Evolutionary conservation across 30 jellyfish, hydroid and myxozoan species (phyloP).

Genomic region (Aurelia sp.): DNA sequence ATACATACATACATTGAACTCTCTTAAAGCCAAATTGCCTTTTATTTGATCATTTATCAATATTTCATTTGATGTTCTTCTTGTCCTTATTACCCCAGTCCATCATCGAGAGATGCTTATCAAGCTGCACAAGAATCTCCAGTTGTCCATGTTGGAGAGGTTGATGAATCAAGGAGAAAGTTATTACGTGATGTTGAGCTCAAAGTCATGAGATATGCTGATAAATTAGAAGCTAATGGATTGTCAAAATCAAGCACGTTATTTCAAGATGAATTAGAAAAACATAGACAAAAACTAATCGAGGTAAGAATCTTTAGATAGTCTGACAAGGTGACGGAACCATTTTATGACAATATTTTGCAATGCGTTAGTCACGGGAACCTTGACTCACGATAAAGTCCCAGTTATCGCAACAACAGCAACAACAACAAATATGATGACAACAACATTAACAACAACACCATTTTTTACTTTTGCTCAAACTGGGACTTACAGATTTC

Average conservation of each 20-base stretch:
- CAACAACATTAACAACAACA: too few relatives aligned
- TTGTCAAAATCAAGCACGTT: constrained; percentile 66
- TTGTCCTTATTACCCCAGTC: background rate
- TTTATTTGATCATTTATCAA: background rate
- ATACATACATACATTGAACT: too few relatives aligned
- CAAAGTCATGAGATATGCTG: constrained; percentile 88
- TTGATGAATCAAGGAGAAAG: constrained; percentile 79
- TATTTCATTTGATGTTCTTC: background rate
- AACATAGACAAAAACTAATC: constrained; percentile 60
- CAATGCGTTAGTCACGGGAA: too few relatives aligned
- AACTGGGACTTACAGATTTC: too few relatives aligned
- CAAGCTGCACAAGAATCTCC: constrained; percentile 43
- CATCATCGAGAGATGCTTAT: constrained; percentile 13
- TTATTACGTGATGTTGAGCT: constrained; percentile 89
- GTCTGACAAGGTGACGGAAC: too few relatives aligned
- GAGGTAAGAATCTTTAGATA: constrained; percentile 48
- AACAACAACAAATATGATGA: too few relatives aligned
- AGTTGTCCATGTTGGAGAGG: constrained; percentile 54
- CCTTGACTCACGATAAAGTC: too few relatives aligned
- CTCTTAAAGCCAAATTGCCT: too few relatives aligned
- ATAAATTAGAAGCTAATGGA: constrained; percentile 84
- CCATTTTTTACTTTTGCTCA: too few relatives aligned
- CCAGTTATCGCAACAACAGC: too few relatives aligned
- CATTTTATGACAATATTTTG: background rate
- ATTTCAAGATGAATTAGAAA: constrained; percentile 79